These are phyloP conservation scores for Bos javanicus DNA, from an alignment of 2,113 vertebrate genomes.

Conservation along the genomic window DNA sequence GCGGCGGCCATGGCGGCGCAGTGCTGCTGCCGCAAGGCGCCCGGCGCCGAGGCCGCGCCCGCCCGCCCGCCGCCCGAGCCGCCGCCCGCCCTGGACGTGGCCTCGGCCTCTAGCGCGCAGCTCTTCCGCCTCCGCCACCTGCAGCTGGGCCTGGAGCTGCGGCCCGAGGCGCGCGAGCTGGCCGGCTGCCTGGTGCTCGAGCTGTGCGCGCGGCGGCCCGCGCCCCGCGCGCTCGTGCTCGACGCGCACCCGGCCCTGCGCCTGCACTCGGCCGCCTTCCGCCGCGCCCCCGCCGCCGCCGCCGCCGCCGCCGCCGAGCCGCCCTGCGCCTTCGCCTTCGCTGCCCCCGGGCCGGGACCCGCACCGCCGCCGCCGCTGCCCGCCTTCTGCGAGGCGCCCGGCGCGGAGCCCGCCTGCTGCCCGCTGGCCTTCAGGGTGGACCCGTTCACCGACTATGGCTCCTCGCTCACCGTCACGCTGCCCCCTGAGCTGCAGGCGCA, in stretches of 20 bases:
- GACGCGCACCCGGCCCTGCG: conserved; percentile 89
- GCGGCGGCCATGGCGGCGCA: conserved; percentile 72
- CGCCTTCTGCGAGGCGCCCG: conserved; percentile 41
- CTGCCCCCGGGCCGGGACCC: neutral
- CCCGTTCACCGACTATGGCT: conserved; percentile 93
- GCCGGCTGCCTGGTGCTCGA: conserved; percentile 92
- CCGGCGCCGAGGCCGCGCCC: conserved; percentile 73
- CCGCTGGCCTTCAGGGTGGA: conserved; percentile 88
- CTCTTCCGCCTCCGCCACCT: conserved; percentile 90
- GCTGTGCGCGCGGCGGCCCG: conserved; percentile 81
- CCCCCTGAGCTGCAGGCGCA: conserved; percentile 82
- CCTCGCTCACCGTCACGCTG: conserved; percentile 88
- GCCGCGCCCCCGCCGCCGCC: conserved; percentile 47
- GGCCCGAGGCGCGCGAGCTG: conserved; percentile 89
- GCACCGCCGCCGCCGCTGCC: conserved; percentile 41
- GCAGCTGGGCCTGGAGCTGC: conserved; percentile 90
- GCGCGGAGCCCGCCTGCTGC: conserved; percentile 54
- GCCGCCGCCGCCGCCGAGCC: conserved; percentile 16
- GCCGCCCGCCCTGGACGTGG: conserved; percentile 85
- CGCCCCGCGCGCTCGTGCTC: conserved; percentile 85
- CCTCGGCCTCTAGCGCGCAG: conserved; percentile 90
- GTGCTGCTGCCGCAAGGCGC: conserved; percentile 91
- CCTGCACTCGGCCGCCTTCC: conserved; percentile 73
- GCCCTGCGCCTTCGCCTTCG: conserved; percentile 57
- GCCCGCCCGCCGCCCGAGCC: conserved; percentile 71